phyloP scores from a whole-genome alignment of 2,888 invertebrate genomes.

The Ennomos quercinarius region DNA sequence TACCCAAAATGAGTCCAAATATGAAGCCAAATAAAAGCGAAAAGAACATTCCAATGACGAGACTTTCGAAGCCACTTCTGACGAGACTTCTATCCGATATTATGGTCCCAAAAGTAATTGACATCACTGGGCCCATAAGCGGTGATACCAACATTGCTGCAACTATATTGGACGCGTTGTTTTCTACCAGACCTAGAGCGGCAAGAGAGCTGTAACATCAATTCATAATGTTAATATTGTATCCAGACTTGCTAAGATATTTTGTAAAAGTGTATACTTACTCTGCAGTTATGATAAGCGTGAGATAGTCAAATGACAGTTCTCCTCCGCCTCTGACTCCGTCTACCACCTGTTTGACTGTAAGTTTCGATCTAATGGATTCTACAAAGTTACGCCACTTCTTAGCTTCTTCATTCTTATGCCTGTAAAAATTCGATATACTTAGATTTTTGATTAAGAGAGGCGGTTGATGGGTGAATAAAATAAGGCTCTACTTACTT shows the following conservation, averaged over 20 bases:
- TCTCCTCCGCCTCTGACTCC: conserved; percentile 91
- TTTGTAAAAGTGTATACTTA: conserved; percentile 77
- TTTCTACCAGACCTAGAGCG: conserved; percentile 93
- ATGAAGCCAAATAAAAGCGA: conserved; percentile 92
- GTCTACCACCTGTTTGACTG: conserved; percentile 94
- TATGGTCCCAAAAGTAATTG: conserved; percentile 93
- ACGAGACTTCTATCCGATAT: conserved; percentile 90
- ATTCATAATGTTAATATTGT: neutral
- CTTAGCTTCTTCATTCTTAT: conserved; percentile 83
- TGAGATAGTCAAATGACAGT: conserved; percentile 92
- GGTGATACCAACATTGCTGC: conserved; percentile 92
- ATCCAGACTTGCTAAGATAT: neutral
- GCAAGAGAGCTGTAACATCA: conserved; percentile 88
- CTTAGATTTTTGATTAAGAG: neutral
- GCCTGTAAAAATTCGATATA: conserved; percentile 45
- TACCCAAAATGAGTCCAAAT: conserved; percentile 90
- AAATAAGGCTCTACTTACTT: conserved; percentile 51
- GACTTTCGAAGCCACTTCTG: conserved; percentile 88
- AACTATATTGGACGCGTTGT: conserved; percentile 92
- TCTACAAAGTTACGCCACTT: conserved; percentile 90
- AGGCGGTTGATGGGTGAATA: neutral
- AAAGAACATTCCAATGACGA: conserved; percentile 89
- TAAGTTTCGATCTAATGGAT: conserved; percentile 91
- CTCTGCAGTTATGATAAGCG: conserved; percentile 93
- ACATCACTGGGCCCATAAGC: conserved; percentile 94